Percentiles rank a stretch among this genome's conserved stretches.
Conservation (phyloP, 1,140 invertebrate genomes). For the Drosophila repletoides region DNA sequence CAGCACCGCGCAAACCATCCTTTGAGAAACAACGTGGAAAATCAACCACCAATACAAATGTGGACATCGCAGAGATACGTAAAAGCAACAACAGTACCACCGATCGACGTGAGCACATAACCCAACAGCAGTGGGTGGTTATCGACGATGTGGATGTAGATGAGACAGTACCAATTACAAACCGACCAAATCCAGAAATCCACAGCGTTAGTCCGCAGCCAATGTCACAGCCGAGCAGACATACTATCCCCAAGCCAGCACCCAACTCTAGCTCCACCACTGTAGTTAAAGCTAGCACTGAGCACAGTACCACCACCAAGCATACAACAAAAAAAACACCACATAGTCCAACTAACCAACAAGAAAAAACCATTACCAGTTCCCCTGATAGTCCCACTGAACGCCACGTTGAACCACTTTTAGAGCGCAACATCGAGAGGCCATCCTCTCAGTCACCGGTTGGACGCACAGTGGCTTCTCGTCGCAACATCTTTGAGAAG, state of each 20-base stretch:
- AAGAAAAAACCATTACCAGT: slow-evolving; percentile 31
- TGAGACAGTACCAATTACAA: no score
- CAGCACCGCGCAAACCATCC: slow-evolving; percentile 14
- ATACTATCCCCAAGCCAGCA: slow-evolving; percentile 1
- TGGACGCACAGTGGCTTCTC: slow-evolving; percentile 61
- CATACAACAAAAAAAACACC: slow-evolving; percentile 37
- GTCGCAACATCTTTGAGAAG: slow-evolving; percentile 69
- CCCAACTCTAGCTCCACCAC: slow-evolving; percentile 30
- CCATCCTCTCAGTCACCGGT: slow-evolving; percentile 11
- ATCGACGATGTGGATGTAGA: slow-evolving; percentile 58
- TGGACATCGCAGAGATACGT: slow-evolving; percentile 10
- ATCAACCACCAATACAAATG: neutral
- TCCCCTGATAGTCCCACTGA: slow-evolving; percentile 52
- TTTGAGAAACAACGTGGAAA: slow-evolving; percentile 10
- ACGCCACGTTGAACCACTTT: slow-evolving; percentile 64
- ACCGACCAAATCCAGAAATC: no score
- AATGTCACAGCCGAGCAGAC: neutral
- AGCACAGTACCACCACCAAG: slow-evolving; percentile 57
- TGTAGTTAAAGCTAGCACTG: slow-evolving; percentile 53
- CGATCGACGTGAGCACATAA: slow-evolving; percentile 52
- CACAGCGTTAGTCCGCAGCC: neutral
- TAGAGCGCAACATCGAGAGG: slow-evolving; percentile 55
- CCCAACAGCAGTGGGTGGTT: slow-evolving; percentile 60
- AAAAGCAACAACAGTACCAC: slow-evolving; percentile 3
- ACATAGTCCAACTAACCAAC: slow-evolving; percentile 51